A percentile compares a stretch with the other conserved stretches of the same genome.
Evolutionary conservation across 2,888 invertebrate genomes (phyloP).

Genomic region (Rhagonycha lutea): DNA sequence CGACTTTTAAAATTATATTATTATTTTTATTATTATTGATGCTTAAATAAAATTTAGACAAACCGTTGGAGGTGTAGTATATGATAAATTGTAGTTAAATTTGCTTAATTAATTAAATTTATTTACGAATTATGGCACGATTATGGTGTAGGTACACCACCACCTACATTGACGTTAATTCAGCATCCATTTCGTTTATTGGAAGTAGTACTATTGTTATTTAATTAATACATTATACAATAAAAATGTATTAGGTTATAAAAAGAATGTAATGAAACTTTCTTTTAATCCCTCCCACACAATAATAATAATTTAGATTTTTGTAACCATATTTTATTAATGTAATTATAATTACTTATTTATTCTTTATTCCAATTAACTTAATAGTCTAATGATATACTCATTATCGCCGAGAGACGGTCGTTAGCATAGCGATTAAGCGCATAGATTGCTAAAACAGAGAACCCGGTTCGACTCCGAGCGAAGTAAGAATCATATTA

Average conservation of each 20-base stretch:
- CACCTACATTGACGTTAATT: background rate
- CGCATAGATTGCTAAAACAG: no score
- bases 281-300: background rate
- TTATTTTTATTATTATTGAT: no score
- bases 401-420: no score
- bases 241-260: background rate
- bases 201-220: background rate
- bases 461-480: no score
- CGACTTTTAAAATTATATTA: no score
- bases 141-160: background rate
- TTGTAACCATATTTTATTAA: background rate
- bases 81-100: background rate
- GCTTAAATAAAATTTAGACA: background rate
- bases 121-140: background rate
- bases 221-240: background rate
- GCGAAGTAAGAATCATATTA: no score
- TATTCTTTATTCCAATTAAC: background rate
- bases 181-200: background rate
- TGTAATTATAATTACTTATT: background rate
- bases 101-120: background rate
- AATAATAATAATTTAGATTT: background rate
- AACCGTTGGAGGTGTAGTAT: background rate
- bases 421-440: no score
- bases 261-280: background rate
- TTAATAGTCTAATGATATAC: background rate